phyloP scores from a whole-genome alignment of 1,140 invertebrate genomes.

The Epicauta chinensis region DNA sequence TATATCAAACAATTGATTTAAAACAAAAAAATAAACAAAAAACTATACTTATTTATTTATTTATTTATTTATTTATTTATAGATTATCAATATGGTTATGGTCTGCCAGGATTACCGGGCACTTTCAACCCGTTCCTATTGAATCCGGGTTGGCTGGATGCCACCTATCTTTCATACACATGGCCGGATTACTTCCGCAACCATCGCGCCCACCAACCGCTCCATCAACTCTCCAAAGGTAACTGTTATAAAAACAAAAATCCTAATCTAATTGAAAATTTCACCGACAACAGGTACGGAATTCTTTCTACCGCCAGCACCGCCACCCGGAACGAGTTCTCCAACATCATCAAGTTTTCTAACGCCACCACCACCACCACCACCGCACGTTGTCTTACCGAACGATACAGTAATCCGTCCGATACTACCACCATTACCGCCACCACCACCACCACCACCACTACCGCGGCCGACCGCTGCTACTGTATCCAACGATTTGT shows the following conservation, averaged over 20 bases:
- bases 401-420: background rate
- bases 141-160: conserved; percentile 68
- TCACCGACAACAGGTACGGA: too few relatives aligned
- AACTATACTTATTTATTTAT: too few relatives aligned
- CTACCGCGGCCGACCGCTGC: conserved; percentile 17
- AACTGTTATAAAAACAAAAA: conserved; percentile 26
- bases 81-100: conserved; percentile 61
- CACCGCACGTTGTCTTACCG: too few relatives aligned
- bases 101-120: conserved; percentile 58
- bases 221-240: conserved; percentile 48
- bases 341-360: too few relatives aligned
- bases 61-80: too few relatives aligned
- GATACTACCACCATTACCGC: background rate
- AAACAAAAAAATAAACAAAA: too few relatives aligned
- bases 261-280: too few relatives aligned
- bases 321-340: too few relatives aligned
- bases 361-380: too few relatives aligned
- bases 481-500: conserved; percentile 5
- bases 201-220: conserved; percentile 2
- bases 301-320: too few relatives aligned
- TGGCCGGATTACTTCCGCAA: conserved; percentile 43
- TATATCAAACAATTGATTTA: too few relatives aligned
- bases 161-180: conserved; percentile 65
- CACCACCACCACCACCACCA: background rate
- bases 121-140: conserved; percentile 64